Evolutionary conservation across 2,797 vertebrate species (phyloP).

Genomic region (Novumbra hubbsi): DNA sequence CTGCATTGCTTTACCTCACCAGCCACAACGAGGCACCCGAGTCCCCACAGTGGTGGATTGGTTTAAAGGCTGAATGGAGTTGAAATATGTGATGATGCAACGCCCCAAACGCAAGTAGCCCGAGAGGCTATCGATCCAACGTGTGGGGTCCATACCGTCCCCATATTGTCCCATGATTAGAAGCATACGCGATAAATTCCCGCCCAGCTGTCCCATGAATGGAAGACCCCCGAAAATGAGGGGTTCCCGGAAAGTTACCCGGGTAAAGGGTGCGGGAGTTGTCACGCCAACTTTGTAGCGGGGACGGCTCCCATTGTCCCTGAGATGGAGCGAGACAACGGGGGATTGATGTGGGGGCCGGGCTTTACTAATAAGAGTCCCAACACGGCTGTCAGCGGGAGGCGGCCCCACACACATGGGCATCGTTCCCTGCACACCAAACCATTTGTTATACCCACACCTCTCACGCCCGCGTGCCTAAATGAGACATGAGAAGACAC

Average conservation of each 20-base stretch:
- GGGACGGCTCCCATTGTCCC: constrained; percentile 66
- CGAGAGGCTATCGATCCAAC: constrained; percentile 39
- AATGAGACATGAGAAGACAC: constrained; percentile 43
- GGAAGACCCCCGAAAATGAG: constrained; percentile 53
- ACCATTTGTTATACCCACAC: constrained; percentile 4
- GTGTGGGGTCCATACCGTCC: constrained; percentile 12
- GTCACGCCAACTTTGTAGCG: constrained; percentile 75
- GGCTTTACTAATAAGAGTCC: constrained; percentile 73
- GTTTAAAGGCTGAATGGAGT: background rate
- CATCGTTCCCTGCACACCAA: constrained; percentile 8
- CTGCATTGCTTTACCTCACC: constrained; percentile 19
- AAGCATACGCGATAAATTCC: constrained; percentile 42
- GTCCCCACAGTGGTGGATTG: constrained; percentile 7
- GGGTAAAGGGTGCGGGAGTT: constrained; percentile 60
- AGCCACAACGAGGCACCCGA: constrained; percentile 14
- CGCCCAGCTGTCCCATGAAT: constrained; percentile 71
- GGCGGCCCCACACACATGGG: constrained; percentile 48
- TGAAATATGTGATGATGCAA: constrained; percentile 7
- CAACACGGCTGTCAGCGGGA: constrained; percentile 71
- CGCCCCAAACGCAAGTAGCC: constrained; percentile 15
- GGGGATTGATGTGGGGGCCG: constrained; percentile 59
- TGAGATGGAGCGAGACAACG: constrained; percentile 54
- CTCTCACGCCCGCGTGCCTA: background rate
- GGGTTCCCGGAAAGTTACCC: constrained; percentile 43
- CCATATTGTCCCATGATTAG: constrained; percentile 38